phyloP scores from a whole-genome alignment of 2,888 invertebrate genomes.

The Eustalomyia histrio region DNA sequence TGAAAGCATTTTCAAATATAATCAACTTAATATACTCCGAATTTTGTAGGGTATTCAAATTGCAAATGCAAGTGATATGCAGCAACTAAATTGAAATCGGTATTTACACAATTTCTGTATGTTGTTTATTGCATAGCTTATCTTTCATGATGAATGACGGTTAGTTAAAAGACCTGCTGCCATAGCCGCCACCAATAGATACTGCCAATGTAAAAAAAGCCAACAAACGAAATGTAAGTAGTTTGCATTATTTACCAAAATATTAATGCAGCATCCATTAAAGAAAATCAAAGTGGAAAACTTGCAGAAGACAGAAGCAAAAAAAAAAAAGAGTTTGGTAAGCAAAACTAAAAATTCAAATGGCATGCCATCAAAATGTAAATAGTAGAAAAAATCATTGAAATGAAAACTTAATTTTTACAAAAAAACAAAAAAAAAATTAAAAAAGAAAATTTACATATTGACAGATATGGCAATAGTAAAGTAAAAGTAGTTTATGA shows the following conservation, averaged over 20 bases:
- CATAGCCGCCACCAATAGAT: not conserved
- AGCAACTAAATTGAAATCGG: conserved; percentile 22
- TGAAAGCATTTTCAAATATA: too few species aligned
- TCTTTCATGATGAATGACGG: conserved; percentile 31
- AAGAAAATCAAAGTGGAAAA: not conserved
- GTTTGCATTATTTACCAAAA: conserved; percentile 38
- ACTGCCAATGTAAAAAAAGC: not conserved
- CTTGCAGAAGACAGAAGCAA: not conserved
- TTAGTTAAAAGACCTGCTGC: conserved; percentile 28
- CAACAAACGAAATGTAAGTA: conserved; percentile 33
- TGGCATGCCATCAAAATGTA: conserved; percentile 35
- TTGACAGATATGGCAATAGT: not conserved
- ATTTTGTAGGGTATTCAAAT: not conserved
- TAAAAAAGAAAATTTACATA: conserved; percentile 24
- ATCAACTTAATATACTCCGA: too few species aligned
- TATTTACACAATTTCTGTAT: conserved; percentile 34
- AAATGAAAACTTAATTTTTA: conserved; percentile 44
- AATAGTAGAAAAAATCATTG: conserved; percentile 16
- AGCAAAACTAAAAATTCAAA: conserved; percentile 37
- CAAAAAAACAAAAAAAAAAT: not conserved
- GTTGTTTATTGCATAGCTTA: conserved; percentile 34
- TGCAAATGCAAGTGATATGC: not conserved
- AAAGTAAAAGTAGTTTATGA: conserved; percentile 50
- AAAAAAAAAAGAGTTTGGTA: not conserved
- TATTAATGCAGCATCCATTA: conserved; percentile 51